Percentiles rank a stretch among this genome's conserved stretches.
Conservation (phyloP, 2,113 vertebrate species). For the Manacus vitellinus region DNA sequence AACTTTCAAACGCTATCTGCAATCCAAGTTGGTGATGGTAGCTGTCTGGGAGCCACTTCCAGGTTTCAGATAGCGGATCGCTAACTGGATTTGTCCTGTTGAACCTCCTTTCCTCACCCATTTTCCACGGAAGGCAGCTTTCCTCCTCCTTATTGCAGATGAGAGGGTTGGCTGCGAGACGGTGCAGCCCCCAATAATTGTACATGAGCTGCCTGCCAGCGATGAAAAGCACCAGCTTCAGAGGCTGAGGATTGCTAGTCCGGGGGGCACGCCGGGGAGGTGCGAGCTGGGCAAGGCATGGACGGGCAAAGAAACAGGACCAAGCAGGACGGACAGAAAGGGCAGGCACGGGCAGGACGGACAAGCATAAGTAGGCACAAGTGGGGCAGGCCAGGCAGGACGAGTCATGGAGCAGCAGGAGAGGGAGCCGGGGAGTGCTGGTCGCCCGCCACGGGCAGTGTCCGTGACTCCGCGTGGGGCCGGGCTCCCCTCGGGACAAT, state of each 20-base stretch:
- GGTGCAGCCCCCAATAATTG: neutral
- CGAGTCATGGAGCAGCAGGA: neutral
- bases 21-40: neutral
- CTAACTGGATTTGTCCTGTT: neutral
- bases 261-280: fast-evolving
- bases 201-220: neutral
- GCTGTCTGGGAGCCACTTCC: neutral
- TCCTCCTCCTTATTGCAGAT: neutral
- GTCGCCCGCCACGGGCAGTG: fast-evolving
- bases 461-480: fast-evolving
- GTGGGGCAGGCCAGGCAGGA: neutral
- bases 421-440: fast-evolving
- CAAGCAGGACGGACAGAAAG: too few species aligned
- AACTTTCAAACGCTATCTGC: neutral
- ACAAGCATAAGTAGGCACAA: neutral
- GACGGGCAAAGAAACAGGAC: too few species aligned
- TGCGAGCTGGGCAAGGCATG: neutral
- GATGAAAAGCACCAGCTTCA: neutral
- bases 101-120: neutral
- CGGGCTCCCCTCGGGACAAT: neutral
- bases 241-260: neutral
- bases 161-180: neutral
- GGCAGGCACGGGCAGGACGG: too few species aligned
- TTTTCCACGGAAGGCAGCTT: neutral
- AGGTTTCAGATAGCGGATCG: neutral